Conservation (phyloP, 2,888 invertebrate species). For the Eilema caniola region DNA sequence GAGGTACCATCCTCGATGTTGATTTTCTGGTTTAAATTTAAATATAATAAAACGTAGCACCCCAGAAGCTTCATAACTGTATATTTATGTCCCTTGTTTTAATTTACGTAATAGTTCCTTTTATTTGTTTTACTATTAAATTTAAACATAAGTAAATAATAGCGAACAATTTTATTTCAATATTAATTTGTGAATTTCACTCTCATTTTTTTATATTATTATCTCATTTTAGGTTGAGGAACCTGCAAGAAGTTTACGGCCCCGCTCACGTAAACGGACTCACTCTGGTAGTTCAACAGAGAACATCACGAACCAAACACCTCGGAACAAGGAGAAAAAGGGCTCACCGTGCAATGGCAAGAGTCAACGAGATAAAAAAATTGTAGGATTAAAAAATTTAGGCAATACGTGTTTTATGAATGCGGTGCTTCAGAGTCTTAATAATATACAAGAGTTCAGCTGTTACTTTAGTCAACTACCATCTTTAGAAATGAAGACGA, state of each 20-base stretch:
- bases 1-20: too few species aligned
- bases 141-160: too few species aligned
- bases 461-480: conserved; percentile 93
- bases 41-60: too few species aligned
- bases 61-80: too few species aligned
- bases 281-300: conserved; percentile 86
- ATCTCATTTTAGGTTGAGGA: conserved; percentile 74
- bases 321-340: conserved; percentile 72
- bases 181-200: too few species aligned
- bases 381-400: conserved; percentile 92
- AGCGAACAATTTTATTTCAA: too few species aligned
- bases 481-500: conserved; percentile 88
- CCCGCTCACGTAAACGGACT: conserved; percentile 87
- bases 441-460: conserved; percentile 94
- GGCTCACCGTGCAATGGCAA: conserved; percentile 76
- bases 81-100: too few species aligned
- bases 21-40: too few species aligned
- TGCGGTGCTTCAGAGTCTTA: conserved; percentile 93
- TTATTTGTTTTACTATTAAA: too few species aligned
- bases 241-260: conserved; percentile 85
- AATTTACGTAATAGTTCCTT: too few species aligned
- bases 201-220: neutral
- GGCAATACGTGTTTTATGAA: conserved; percentile 96
- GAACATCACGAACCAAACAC: conserved; percentile 66
- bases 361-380: conserved; percentile 87